Evolutionary conservation across 2,888 invertebrate genomes (phyloP).

Genomic region (Tanypteryx hageni): DNA sequence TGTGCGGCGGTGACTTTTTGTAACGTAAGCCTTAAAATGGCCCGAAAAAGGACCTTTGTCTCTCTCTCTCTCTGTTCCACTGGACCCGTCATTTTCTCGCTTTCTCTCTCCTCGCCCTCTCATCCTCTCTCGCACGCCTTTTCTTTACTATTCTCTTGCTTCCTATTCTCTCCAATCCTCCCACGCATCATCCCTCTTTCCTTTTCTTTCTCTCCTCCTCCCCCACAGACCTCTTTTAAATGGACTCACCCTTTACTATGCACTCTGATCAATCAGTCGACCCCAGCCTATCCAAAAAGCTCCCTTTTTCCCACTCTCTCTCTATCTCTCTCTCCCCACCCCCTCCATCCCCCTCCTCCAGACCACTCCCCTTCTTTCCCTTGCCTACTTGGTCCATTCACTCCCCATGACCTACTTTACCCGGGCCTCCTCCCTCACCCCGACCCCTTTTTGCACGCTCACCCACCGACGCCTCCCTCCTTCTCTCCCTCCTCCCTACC

Average conservation of each 20-base stretch:
- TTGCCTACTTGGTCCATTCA: not conserved
- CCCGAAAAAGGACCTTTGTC: too few species aligned
- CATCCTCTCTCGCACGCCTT: not conserved
- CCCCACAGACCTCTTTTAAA: not conserved
- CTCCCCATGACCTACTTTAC: slow-evolving; percentile 19
- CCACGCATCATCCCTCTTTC: not conserved
- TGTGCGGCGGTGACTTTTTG: too few species aligned
- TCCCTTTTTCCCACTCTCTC: not conserved
- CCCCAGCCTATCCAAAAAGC: not conserved
- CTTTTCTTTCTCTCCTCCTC: not conserved
- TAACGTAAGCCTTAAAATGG: too few species aligned
- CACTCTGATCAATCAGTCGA: slow-evolving; percentile 22
- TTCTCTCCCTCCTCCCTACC: not conserved
- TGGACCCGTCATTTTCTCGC: not conserved
- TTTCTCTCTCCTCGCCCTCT: not conserved
- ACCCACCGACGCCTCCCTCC: not conserved
- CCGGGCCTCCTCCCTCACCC: not conserved
- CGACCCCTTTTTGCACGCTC: not conserved
- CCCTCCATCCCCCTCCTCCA: too few species aligned
- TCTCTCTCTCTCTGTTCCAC: not conserved
- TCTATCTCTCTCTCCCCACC: too few species aligned
- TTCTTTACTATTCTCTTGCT: not conserved
- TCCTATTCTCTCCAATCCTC: not conserved
- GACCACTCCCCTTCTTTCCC: not conserved
- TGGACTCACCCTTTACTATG: slow-evolving; percentile 9